Evolutionary conservation across 1,140 invertebrate genomes (phyloP).

Genomic region (Bathynomus jamesi): DNA sequence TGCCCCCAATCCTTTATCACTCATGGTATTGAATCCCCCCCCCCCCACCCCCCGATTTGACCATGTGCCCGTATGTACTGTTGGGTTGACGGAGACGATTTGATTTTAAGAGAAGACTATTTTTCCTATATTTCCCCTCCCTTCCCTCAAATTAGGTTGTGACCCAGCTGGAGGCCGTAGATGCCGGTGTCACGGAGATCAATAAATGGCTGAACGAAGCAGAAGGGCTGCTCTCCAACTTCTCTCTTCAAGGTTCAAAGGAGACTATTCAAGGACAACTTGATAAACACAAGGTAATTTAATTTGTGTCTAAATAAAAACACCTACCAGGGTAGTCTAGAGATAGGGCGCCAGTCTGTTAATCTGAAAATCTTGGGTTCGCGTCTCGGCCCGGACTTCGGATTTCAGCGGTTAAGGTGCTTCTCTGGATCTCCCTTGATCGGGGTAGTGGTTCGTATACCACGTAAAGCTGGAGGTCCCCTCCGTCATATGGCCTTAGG

Average conservation of each 20-base stretch:
- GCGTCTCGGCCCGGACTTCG: no score
- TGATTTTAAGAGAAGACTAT: background rate
- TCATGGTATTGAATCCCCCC: background rate
- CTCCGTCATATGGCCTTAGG: no score
- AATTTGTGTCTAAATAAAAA: no score
- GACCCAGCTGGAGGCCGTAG: slow-evolving; percentile 81
- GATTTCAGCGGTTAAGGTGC: no score
- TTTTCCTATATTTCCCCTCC: slow-evolving; percentile 39
- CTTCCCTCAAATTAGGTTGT: slow-evolving; percentile 72
- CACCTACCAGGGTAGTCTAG: no score
- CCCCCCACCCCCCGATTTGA: background rate
- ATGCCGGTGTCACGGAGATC: slow-evolving; percentile 76
- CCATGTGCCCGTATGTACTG: background rate
- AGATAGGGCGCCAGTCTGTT: no score
- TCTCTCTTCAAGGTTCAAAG: slow-evolving; percentile 58
- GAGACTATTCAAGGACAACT: slow-evolving; percentile 64
- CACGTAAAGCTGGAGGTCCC: no score
- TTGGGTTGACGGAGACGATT: background rate
- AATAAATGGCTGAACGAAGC: slow-evolving; percentile 75
- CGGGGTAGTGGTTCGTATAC: no score
- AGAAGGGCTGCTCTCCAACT: slow-evolving; percentile 57
- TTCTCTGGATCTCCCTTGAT: no score
- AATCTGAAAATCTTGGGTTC: no score
- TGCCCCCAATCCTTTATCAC: background rate
- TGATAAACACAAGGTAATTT: slow-evolving; percentile 63